phyloP scores from a whole-genome alignment of 1,140 invertebrate species.

The Bombus huntii region DNA sequence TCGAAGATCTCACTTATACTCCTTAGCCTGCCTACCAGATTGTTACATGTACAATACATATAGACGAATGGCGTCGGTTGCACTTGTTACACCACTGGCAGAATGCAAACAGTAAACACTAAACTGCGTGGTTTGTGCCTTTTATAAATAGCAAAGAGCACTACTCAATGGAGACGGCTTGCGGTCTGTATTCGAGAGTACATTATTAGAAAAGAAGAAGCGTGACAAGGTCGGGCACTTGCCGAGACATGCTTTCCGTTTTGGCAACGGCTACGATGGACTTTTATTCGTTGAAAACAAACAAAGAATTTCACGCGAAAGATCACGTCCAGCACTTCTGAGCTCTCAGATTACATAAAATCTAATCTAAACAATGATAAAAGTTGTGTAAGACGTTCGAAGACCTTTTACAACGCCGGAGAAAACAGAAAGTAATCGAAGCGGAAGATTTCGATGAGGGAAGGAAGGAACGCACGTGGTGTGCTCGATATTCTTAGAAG shows the following conservation, averaged over 20 bases:
- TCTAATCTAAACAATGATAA: neutral
- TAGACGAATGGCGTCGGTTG: neutral
- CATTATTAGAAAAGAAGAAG: conserved; percentile 74
- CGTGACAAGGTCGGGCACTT: conserved; percentile 60
- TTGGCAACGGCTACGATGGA: conserved; percentile 12
- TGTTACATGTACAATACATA: too few relatives aligned
- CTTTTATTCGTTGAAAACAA: conserved; percentile 22
- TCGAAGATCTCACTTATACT: too few relatives aligned
- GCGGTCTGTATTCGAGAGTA: conserved; percentile 46
- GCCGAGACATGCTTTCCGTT: neutral
- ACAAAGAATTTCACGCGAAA: neutral
- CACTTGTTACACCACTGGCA: neutral
- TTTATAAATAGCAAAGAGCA: conserved; percentile 28
- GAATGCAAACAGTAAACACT: neutral
- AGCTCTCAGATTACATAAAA: neutral
- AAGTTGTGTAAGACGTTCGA: neutral
- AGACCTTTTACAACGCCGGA: too few relatives aligned
- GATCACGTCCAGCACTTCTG: too few relatives aligned
- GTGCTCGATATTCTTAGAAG: conserved; percentile 13
- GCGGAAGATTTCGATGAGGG: neutral
- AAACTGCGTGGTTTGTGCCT: neutral
- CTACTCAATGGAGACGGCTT: conserved; percentile 16
- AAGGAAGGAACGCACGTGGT: neutral
- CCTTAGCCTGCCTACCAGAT: too few relatives aligned
- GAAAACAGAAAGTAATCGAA: neutral